Percentiles rank a stretch among this genome's conserved stretches.
phyloP scores from a whole-genome alignment of 2,797 vertebrate species.

The Myiotriccus ornatus region DNA sequence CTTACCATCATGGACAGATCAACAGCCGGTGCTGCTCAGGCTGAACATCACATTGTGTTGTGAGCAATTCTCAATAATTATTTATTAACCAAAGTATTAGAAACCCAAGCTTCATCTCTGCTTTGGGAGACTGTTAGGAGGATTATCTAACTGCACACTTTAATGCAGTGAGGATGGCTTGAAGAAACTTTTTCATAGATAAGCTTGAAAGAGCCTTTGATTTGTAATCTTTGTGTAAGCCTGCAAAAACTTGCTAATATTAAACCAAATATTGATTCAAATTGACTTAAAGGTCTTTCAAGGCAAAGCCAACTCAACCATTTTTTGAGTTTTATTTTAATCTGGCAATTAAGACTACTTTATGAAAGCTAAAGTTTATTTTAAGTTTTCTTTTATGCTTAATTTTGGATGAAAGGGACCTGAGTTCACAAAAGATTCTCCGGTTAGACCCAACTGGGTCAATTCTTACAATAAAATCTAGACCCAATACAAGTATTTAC shows the following conservation, averaged over 20 bases:
- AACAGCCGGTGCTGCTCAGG: accelerated
- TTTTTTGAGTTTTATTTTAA: background rate
- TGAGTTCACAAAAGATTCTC: background rate
- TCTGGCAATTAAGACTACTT: background rate
- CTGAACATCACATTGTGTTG: background rate
- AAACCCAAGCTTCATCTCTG: background rate
- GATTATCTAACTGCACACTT: background rate
- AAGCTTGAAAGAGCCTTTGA: conserved; percentile 23
- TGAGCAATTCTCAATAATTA: background rate
- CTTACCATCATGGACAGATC: background rate
- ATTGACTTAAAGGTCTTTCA: background rate
- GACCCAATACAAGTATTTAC: background rate
- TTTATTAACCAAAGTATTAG: conserved; percentile 22
- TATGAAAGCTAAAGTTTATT: background rate
- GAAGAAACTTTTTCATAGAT: conserved; percentile 12
- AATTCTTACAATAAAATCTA: background rate
- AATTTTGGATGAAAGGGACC: background rate
- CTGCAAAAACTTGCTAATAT: conserved; percentile 15
- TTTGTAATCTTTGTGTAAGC: conserved; percentile 20
- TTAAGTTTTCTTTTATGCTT: background rate
- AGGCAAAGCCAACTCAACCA: background rate
- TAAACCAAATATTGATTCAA: conserved; percentile 18
- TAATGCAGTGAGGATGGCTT: background rate
- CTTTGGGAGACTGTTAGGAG: background rate
- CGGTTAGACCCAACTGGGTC: background rate